Evolutionary conservation across 1,140 invertebrate species (phyloP), one percentile per base, ranked within the genome.

Genomic region (Monochamus saltuarius): DNA sequence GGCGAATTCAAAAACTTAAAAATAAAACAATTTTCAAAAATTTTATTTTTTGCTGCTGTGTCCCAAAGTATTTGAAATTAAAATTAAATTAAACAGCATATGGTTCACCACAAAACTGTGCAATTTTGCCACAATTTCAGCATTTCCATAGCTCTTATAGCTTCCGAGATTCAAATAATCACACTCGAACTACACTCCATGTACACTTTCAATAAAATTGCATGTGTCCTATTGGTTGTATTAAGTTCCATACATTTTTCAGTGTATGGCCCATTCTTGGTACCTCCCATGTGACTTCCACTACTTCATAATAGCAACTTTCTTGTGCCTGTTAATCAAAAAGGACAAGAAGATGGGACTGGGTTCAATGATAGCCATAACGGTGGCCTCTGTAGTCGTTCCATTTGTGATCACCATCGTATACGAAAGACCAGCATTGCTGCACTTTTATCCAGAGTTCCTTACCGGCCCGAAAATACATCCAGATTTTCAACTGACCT

Each of bases 271-370:
- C 0, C 83, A 86, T 69, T 82, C 86, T 0, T 91, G 89, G 89
- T 91, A 89, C 73, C 78, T 91, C 40, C 85, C 89, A 0, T 87
- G 87, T 61, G 90, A 91, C 71, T 88, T 89, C 74, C 88, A 90
- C 73, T 87, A 86, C 69, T 89, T 88, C 70, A 74, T 87, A 29
- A 70, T 88, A 0, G 81, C 85, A 0, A 78, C 87, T 2, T 64
- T 87, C 1, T 68, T 88, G 16, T 79, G 82, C 49, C 76, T 80
- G 19, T 65, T 85, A 8, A 77, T 86, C 29, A 78, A 73, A 34
- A 74, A 71, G 50, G 63, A 75, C 7, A 69, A 69, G 39, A 69
- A 67, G 68, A 45, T 62, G 46, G 74, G 60, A 67, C 66, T 58
- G 40, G 52, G 7, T 19, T 22, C 63, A 4, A 56, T 74, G 4